Percentiles rank a stretch among this genome's conserved stretches.
Evolutionary conservation across 1,140 invertebrate species (phyloP).

Genomic region (Bombus cullumanus): DNA sequence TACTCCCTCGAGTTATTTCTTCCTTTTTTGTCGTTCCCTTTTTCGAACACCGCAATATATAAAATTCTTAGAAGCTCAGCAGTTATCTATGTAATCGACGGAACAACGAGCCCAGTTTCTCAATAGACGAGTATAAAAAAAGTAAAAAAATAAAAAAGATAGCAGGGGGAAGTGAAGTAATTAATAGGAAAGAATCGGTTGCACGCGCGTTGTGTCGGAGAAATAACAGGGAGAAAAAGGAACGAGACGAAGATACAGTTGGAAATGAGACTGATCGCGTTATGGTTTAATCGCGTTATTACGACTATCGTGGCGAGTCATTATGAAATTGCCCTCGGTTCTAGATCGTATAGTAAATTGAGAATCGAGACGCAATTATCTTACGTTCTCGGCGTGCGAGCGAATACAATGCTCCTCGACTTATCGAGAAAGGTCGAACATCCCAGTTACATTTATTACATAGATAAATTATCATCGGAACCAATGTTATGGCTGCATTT

Average conservation of each 20-base stretch:
- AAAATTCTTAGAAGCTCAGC: background rate
- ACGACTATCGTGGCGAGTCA: conserved; percentile 47
- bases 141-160: background rate
- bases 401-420: conserved; percentile 63
- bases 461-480: conserved; percentile 78
- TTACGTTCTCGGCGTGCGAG: conserved; percentile 45
- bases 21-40: background rate
- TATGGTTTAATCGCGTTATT: conserved; percentile 54
- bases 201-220: background rate
- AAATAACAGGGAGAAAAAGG: background rate
- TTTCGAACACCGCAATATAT: no score
- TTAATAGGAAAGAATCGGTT: background rate
- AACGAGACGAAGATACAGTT: background rate
- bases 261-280: background rate
- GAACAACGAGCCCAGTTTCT: conserved; percentile 7
- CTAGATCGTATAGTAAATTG: conserved; percentile 62
- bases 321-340: conserved; percentile 72
- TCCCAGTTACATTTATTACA: conserved; percentile 77
- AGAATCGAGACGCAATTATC: conserved; percentile 70
- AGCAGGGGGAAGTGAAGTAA: background rate
- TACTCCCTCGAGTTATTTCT: background rate
- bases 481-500: conserved; percentile 79
- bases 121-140: background rate
- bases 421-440: conserved; percentile 82
- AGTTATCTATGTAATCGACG: background rate